phyloP scores from a whole-genome alignment of 92 coral and sea anemone genomes.

The Palythoa caribaeorum region DNA sequence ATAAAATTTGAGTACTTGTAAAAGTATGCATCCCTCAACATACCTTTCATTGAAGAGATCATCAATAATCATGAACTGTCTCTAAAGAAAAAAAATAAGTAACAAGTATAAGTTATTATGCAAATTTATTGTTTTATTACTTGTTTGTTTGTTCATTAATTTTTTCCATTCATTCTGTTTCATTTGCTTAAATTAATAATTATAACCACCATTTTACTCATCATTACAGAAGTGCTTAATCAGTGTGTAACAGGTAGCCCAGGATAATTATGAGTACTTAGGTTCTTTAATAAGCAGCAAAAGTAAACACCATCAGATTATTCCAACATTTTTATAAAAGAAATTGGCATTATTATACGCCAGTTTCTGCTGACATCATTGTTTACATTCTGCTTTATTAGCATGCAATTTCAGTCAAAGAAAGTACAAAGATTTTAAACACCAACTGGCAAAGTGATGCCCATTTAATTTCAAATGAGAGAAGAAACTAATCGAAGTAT shows the following conservation, averaged over 20 bases:
- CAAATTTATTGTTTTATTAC: constrained; percentile 5
- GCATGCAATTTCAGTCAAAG: neutral
- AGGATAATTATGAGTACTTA: constrained; percentile 1
- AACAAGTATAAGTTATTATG: constrained; percentile 24
- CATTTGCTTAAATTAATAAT: neutral
- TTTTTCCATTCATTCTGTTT: constrained; percentile 34
- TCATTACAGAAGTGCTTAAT: constrained; percentile 10
- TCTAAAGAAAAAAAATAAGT: constrained; percentile 34
- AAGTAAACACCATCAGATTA: constrained; percentile 40
- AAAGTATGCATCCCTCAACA: constrained; percentile 17
- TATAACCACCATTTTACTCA: constrained; percentile 5
- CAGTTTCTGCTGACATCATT: neutral
- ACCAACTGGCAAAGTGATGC: neutral
- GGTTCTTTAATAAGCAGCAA: constrained; percentile 3
- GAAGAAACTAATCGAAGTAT: neutral
- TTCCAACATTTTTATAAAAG: constrained; percentile 20
- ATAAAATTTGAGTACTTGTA: neutral
- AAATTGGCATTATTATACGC: neutral
- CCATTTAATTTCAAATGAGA: constrained; percentile 1
- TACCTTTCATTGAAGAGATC: constrained; percentile 40
- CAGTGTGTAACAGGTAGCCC: constrained; percentile 32
- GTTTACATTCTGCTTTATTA: neutral
- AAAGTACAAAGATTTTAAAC: neutral
- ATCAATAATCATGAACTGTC: constrained; percentile 37
- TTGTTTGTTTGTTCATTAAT: constrained; percentile 17